These are phyloP conservation scores for Diprion similis DNA, from an alignment of 1,140 invertebrate genomes.

Conservation along the genomic window DNA sequence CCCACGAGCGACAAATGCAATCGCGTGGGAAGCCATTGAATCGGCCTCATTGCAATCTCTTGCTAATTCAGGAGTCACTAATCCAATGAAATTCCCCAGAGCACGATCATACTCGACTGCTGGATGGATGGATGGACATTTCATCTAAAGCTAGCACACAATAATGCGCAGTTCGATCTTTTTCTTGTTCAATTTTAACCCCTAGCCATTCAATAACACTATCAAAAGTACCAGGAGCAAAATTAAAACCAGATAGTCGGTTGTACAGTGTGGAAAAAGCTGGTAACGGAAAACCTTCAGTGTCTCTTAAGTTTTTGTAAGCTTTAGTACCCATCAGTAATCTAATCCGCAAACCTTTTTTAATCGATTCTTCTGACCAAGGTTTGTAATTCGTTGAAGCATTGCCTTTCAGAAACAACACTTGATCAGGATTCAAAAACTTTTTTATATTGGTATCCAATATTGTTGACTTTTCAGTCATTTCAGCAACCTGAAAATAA, in stretches of 20 bases:
- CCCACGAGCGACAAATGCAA: slow-evolving; percentile 16
- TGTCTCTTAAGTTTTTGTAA: slow-evolving; percentile 8
- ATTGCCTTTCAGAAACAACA: too few species aligned
- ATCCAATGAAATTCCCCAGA: slow-evolving; percentile 13
- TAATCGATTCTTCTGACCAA: too few species aligned
- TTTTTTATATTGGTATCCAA: too few species aligned
- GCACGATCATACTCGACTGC: slow-evolving; percentile 17
- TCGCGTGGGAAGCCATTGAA: slow-evolving; percentile 7
- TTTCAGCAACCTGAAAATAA: too few species aligned
- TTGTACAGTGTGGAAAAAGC: slow-evolving; percentile 9
- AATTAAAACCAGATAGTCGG: slow-evolving; percentile 10
- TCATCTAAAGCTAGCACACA: slow-evolving; percentile 15
- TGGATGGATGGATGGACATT: slow-evolving; percentile 14
- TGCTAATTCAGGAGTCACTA: slow-evolving; percentile 15
- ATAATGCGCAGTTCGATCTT: slow-evolving; percentile 11
- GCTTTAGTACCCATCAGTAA: too few species aligned
- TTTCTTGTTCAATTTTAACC: slow-evolving; percentile 14
- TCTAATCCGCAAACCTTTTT: too few species aligned
- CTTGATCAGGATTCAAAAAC: too few species aligned
- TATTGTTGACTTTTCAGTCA: too few species aligned
- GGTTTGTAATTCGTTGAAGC: too few species aligned
- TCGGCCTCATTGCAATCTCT: slow-evolving; percentile 1
- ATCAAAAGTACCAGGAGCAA: slow-evolving; percentile 13
- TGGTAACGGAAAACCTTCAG: slow-evolving; percentile 14
- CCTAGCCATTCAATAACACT: slow-evolving; percentile 18